Base-by-base conservation (phyloP, 2,888 invertebrate genomes). In the Orchesella flavescens region DNA sequence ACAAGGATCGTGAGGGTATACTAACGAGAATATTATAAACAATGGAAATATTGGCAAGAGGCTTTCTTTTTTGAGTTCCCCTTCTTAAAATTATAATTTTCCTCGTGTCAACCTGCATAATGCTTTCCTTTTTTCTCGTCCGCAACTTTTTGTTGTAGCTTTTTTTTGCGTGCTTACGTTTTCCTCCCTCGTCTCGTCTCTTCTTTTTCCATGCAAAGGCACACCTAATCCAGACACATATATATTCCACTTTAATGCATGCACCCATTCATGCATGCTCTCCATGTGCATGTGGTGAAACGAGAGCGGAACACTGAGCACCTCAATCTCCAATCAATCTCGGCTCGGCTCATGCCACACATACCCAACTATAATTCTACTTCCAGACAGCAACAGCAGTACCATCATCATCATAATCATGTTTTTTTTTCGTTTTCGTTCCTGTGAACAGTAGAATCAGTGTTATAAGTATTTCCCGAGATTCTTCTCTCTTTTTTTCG, bases 281-380 rank as follows among this genome's bases (percentile, higher is more conserved):
- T 75, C 46, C 57, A 59, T 34, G 69, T 69, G 63, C 71, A 63
- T 68, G 65, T 63, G 69, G 53, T 61, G 78, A 68, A 53, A 66
- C 76, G 66, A 55, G 75, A 75, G 65, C n/a, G 76, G 66, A 77
- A 77, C 68, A 46, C 59, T 77, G 77, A 76, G 76, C 63, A 71
- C 75, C 75, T 78, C 78, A 78, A 78, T 78, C 71, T 78, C 78
- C 71, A 78, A 78, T 79, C 79, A 79, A 72, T 79, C 79, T 65
- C 65, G 57, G 61, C 55, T 49, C 49, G 2, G n/a, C 49, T 12
- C 19, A 5, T 15, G 17, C 59, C 3, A 17, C 59, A 49, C 49
- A n/a, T n/a, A n/a, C 3, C 34, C 34, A 34, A 2, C 2, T 34
- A 34, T 34, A 34, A 34, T 34, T 4, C 34, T 34, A 4, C 7